Conservation (phyloP, 2,888 invertebrate species). For the Gymnosoma rotundatum region DNA sequence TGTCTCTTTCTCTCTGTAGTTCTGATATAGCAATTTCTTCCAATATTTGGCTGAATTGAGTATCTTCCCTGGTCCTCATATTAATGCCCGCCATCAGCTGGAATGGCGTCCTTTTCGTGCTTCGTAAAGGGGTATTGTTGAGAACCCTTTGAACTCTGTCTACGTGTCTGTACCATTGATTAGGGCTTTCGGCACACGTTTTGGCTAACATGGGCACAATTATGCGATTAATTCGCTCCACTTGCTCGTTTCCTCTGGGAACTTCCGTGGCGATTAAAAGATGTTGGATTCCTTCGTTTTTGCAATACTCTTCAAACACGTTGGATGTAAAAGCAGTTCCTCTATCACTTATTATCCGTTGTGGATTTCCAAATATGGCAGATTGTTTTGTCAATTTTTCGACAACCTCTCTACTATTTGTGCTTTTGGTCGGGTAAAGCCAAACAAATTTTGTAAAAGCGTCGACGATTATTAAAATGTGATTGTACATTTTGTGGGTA, state of each 20-base stretch:
- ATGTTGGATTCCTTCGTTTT: slow-evolving; percentile 73
- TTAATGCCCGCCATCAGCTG: neutral
- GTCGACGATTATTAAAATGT: slow-evolving; percentile 46
- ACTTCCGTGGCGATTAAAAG: slow-evolving; percentile 74
- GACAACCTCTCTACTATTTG: slow-evolving; percentile 66
- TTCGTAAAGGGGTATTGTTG: slow-evolving; percentile 8
- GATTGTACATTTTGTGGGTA: slow-evolving; percentile 41
- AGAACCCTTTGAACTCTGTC: slow-evolving; percentile 6
- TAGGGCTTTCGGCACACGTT: neutral
- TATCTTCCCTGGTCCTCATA: too few species aligned
- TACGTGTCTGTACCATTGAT: neutral
- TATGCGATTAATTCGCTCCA: neutral
- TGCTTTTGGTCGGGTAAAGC: slow-evolving; percentile 54
- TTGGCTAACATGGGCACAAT: slow-evolving; percentile 15
- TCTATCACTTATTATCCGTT: slow-evolving; percentile 39
- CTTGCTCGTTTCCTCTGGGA: neutral
- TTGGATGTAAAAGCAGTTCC: slow-evolving; percentile 52
- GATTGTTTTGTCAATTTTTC: slow-evolving; percentile 51
- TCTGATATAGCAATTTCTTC: too few species aligned
- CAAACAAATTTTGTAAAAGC: slow-evolving; percentile 73
- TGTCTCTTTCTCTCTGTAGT: too few species aligned
- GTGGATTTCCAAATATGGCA: slow-evolving; percentile 20
- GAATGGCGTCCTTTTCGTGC: slow-evolving; percentile 5
- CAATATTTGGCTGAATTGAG: too few species aligned
- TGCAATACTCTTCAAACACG: slow-evolving; percentile 75